Percentiles rank a stretch among this genome's conserved stretches.
phyloP scores from a whole-genome alignment of 2,797 vertebrate species.

The Columba guinea region DNA sequence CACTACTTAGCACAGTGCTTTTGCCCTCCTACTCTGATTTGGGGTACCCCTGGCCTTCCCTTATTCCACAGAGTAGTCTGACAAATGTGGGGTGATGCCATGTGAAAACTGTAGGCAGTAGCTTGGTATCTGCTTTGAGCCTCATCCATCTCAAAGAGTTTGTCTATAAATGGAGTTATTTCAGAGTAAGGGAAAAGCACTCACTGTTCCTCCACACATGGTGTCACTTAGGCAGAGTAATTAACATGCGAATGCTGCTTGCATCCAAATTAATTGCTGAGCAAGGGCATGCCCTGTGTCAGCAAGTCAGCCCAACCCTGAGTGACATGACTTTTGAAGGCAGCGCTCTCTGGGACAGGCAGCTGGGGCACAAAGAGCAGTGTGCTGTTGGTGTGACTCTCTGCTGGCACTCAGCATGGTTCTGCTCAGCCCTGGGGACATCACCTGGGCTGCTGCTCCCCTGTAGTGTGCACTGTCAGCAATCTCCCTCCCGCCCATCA shows the following conservation, averaged over 20 bases:
- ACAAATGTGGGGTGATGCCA: background rate
- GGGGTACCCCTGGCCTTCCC: background rate
- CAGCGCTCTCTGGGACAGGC: rapidly evolving
- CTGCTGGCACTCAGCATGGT: background rate
- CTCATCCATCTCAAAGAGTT: background rate
- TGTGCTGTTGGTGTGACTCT: background rate
- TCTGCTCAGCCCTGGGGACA: background rate
- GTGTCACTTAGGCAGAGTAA: background rate
- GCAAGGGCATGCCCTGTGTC: background rate
- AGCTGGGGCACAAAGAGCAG: background rate
- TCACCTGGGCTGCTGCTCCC: background rate
- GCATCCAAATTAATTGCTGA: background rate
- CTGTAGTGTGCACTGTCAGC: background rate
- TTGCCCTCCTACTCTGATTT: rapidly evolving
- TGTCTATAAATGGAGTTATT: constrained; percentile 9
- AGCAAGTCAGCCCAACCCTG: background rate
- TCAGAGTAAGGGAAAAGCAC: background rate
- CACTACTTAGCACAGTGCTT: background rate
- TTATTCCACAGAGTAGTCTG: background rate
- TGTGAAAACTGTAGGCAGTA: background rate
- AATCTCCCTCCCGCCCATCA: background rate
- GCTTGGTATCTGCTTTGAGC: background rate
- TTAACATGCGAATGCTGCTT: background rate
- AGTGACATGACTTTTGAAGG: background rate
- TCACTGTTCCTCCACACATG: background rate